Percentiles rank a stretch among this genome's conserved stretches.
These are phyloP conservation scores for Pemphredon lugubris DNA, from an alignment of 2,888 invertebrate species.

Conservation along the genomic window DNA sequence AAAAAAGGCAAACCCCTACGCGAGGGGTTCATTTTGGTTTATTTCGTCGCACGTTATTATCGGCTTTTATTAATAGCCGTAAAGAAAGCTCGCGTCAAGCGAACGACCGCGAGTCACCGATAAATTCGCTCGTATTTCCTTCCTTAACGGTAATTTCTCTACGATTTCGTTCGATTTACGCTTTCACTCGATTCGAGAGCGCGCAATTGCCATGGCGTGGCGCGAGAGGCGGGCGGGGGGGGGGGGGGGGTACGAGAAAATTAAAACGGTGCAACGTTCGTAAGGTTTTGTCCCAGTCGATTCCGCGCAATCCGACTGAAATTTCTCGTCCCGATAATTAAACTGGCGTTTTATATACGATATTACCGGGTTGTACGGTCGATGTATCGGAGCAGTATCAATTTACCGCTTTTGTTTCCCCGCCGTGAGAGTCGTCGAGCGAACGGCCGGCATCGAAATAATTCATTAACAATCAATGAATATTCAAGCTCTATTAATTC, in stretches of 20 bases:
- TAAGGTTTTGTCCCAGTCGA: constrained; percentile 9
- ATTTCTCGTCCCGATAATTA: constrained; percentile 39
- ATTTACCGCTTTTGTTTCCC: constrained; percentile 44
- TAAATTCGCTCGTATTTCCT: too few species aligned
- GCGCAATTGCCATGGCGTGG: too few species aligned
- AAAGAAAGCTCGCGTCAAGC: too few species aligned
- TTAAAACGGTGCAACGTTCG: constrained; percentile 14
- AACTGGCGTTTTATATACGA: constrained; percentile 29
- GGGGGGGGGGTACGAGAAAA: constrained; percentile 5
- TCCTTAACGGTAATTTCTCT: too few species aligned
- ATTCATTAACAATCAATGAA: constrained; percentile 68
- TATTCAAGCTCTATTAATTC: constrained; percentile 60
- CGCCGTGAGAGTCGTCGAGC: constrained; percentile 9
- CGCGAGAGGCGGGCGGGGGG: too few species aligned
- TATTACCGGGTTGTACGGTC: constrained; percentile 14
- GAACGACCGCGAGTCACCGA: too few species aligned
- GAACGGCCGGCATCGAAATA: constrained; percentile 46
- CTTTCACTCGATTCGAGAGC: too few species aligned
- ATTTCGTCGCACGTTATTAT: too few species aligned
- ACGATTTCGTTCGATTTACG: too few species aligned
- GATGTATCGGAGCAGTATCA: constrained; percentile 41
- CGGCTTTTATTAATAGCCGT: too few species aligned
- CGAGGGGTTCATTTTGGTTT: too few species aligned
- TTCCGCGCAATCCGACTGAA: constrained; percentile 10
- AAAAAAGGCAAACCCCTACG: too few species aligned